These are phyloP conservation scores for Ptychodera flava DNA, from an alignment of 35 echinoderm and acorn worm genomes.

Conservation along the genomic window DNA sequence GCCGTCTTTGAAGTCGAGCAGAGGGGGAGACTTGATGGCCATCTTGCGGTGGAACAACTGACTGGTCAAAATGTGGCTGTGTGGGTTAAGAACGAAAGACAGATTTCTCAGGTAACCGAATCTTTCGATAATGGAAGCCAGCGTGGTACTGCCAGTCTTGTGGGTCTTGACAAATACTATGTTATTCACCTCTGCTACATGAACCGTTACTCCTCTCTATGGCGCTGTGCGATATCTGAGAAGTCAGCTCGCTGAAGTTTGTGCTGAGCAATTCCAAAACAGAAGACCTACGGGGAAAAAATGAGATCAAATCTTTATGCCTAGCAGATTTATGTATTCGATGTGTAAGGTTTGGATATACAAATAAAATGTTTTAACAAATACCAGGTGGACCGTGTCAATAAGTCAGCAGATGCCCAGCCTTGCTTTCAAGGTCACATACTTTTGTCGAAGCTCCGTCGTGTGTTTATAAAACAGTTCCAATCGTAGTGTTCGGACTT, in stretches of 20 bases:
- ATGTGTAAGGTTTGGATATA: too few relatives aligned
- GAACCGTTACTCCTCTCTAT: background rate
- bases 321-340: too few relatives aligned
- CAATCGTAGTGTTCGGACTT: too few relatives aligned
- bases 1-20: background rate
- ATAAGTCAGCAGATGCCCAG: too few relatives aligned
- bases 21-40: slow-evolving; percentile 13
- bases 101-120: slow-evolving; percentile 55
- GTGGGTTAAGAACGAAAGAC: slow-evolving; percentile 30
- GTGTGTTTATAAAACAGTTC: too few relatives aligned
- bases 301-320: too few relatives aligned
- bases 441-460: too few relatives aligned
- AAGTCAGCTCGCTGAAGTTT: background rate
- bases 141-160: slow-evolving; percentile 67
- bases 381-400: too few relatives aligned
- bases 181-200: background rate
- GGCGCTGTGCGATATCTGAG: background rate
- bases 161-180: slow-evolving; percentile 79
- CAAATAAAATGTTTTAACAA: too few relatives aligned
- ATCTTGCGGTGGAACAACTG: background rate
- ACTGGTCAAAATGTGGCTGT: slow-evolving; percentile 11
- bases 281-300: background rate
- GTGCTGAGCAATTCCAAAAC: background rate
- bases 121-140: slow-evolving; percentile 40
- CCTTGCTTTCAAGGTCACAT: too few relatives aligned